Conservation (phyloP, 2,888 invertebrate genomes). For the Aspidiotus rigidus region DNA sequence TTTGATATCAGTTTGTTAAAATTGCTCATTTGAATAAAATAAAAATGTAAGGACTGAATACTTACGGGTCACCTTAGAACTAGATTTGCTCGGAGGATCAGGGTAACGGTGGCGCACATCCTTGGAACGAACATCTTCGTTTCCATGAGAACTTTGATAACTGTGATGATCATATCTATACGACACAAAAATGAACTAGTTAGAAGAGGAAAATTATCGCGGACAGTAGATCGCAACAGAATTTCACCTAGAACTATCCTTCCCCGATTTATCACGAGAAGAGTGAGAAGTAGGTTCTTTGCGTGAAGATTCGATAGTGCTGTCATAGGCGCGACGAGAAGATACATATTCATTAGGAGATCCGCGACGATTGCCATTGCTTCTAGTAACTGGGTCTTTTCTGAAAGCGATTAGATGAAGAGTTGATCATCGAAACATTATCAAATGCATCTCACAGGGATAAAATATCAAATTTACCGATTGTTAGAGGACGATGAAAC, state of each 20-base stretch:
- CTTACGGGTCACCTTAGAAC: slow-evolving; percentile 9
- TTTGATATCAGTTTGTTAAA: no score
- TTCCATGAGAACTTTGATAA: slow-evolving; percentile 24
- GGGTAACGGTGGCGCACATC: slow-evolving; percentile 26
- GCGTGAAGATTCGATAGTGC: slow-evolving; percentile 15
- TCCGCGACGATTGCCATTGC: slow-evolving; percentile 17
- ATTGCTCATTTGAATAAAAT: no score
- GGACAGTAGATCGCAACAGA: background rate
- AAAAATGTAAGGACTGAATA: background rate
- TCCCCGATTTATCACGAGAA: slow-evolving; percentile 19
- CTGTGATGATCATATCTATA: slow-evolving; percentile 21
- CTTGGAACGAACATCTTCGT: slow-evolving; percentile 21
- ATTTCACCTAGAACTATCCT: slow-evolving; percentile 14
- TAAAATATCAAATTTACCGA: background rate
- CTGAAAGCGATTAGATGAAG: background rate
- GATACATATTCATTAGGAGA: slow-evolving; percentile 15
- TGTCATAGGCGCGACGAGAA: slow-evolving; percentile 20
- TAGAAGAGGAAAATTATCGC: no score
- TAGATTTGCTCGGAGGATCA: slow-evolving; percentile 17
- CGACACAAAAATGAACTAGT: no score
- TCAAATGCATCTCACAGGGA: background rate
- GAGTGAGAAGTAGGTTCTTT: slow-evolving; percentile 20
- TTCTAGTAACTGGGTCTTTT: slow-evolving; percentile 4
- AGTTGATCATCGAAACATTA: background rate
- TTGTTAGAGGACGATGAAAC: slow-evolving; percentile 10